Percentiles rank a stretch among this genome's conserved stretches.
phyloP scores from a whole-genome alignment of 2,888 invertebrate genomes.

The Choristoneura rosaceana region DNA sequence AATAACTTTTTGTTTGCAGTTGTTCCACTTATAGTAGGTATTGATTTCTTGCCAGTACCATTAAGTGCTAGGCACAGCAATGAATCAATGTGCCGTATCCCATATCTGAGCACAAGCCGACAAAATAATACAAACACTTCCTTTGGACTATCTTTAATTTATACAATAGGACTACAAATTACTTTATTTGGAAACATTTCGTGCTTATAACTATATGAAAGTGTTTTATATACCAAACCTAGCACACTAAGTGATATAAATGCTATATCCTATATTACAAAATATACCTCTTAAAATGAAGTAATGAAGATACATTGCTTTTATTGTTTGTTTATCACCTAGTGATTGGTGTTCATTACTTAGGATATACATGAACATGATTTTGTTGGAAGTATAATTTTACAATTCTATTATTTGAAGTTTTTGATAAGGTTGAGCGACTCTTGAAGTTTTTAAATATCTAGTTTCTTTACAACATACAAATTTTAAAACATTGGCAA shows the following conservation, averaged over 20 bases:
- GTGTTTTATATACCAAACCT: constrained; percentile 26
- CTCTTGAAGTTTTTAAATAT: constrained; percentile 11
- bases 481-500: constrained; percentile 12
- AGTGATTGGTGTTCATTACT: constrained; percentile 15
- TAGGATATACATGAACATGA: background rate
- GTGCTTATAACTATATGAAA: constrained; percentile 24
- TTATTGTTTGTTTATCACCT: constrained; percentile 15
- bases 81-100: constrained; percentile 45
- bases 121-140: constrained; percentile 21
- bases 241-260: constrained; percentile 37
- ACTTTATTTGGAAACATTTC: constrained; percentile 26
- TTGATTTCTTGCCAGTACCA: constrained; percentile 44
- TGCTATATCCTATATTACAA: constrained; percentile 34
- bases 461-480: constrained; percentile 1
- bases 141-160: constrained; percentile 36
- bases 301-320: constrained; percentile 22
- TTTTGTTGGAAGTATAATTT: background rate
- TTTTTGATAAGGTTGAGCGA: background rate
- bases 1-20: too few relatives aligned
- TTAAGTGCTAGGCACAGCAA: constrained; percentile 43
- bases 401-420: background rate
- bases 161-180: constrained; percentile 35
- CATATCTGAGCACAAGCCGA: constrained; percentile 17
- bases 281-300: constrained; percentile 26
- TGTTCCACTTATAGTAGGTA: background rate